phyloP scores from a whole-genome alignment of 2,888 invertebrate species.

The Leptinotarsa rubiginosa region DNA sequence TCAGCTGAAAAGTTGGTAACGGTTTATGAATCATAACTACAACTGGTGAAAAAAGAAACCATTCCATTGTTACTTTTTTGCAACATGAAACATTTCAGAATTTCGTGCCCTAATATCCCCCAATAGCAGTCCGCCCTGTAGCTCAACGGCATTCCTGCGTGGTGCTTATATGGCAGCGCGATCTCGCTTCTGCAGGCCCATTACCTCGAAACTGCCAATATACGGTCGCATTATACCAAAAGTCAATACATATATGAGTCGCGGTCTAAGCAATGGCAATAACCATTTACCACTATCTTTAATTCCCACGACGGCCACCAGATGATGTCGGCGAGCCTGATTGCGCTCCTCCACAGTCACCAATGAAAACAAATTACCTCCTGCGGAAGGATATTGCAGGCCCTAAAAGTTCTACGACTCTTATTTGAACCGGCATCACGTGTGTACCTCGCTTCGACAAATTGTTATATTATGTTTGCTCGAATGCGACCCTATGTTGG shows the following conservation, averaged over 20 bases:
- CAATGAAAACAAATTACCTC: slow-evolving; percentile 66
- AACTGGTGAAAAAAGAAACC: too few relatives aligned
- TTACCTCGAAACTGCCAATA: slow-evolving; percentile 64
- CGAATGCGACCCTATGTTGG: slow-evolving; percentile 39
- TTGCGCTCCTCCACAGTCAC: slow-evolving; percentile 55
- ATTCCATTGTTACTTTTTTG: too few relatives aligned
- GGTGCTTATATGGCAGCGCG: slow-evolving; percentile 39
- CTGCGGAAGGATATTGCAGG: slow-evolving; percentile 63
- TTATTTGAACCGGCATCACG: slow-evolving; percentile 36
- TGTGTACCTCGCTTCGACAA: slow-evolving; percentile 48
- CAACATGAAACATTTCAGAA: too few relatives aligned
- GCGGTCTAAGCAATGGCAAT: slow-evolving; percentile 55
- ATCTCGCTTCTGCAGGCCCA: slow-evolving; percentile 50
- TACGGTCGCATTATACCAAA: slow-evolving; percentile 63
- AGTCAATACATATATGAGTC: slow-evolving; percentile 62
- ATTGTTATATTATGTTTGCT: slow-evolving; percentile 59
- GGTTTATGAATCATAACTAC: too few relatives aligned
- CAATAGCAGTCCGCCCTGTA: slow-evolving; percentile 24
- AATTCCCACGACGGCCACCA: slow-evolving; percentile 63
- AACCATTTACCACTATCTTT: slow-evolving; percentile 65
- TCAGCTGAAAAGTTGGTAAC: too few relatives aligned
- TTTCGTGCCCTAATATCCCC: slow-evolving; percentile 9
- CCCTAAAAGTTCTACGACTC: slow-evolving; percentile 56
- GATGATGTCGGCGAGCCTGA: slow-evolving; percentile 62
- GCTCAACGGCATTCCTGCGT: slow-evolving; percentile 50